phyloP scores from a whole-genome alignment of 2,888 invertebrate genomes.

The Drosophila monieri region DNA sequence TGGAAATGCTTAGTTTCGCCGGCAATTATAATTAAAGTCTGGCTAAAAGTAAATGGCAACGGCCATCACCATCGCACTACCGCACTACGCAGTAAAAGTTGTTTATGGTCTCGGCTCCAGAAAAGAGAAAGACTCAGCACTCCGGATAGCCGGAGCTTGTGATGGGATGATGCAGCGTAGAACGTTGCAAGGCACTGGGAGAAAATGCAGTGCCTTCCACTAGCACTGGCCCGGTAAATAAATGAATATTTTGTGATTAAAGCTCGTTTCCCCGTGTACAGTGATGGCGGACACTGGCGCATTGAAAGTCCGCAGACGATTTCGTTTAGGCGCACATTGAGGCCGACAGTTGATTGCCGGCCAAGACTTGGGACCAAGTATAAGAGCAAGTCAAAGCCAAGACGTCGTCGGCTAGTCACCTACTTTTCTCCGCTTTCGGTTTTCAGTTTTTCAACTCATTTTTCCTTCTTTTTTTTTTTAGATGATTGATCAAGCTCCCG shows the following conservation, averaged over 20 bases:
- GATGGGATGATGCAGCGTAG: constrained; percentile 52
- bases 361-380: constrained; percentile 24
- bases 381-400: constrained; percentile 24
- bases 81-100: constrained; percentile 77
- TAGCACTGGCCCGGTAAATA: neutral
- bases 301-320: constrained; percentile 71
- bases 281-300: constrained; percentile 52
- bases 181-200: constrained; percentile 65
- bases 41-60: constrained; percentile 62
- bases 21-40: constrained; percentile 67
- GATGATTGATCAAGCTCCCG: constrained; percentile 73
- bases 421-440: constrained; percentile 46
- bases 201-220: constrained; percentile 7
- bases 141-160: neutral
- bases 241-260: neutral
- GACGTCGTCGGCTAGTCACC: constrained; percentile 39
- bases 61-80: constrained; percentile 41
- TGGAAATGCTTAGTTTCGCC: constrained; percentile 44
- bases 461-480: constrained; percentile 25
- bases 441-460: constrained; percentile 46
- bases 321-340: constrained; percentile 63
- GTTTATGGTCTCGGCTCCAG: constrained; percentile 61
- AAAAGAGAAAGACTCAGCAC: constrained; percentile 57
- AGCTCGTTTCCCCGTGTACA: constrained; percentile 10
- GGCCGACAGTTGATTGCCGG: constrained; percentile 57